Evolutionary conservation across 2,113 vertebrate species (phyloP).

Genomic region (Crotalus horridus): DNA sequence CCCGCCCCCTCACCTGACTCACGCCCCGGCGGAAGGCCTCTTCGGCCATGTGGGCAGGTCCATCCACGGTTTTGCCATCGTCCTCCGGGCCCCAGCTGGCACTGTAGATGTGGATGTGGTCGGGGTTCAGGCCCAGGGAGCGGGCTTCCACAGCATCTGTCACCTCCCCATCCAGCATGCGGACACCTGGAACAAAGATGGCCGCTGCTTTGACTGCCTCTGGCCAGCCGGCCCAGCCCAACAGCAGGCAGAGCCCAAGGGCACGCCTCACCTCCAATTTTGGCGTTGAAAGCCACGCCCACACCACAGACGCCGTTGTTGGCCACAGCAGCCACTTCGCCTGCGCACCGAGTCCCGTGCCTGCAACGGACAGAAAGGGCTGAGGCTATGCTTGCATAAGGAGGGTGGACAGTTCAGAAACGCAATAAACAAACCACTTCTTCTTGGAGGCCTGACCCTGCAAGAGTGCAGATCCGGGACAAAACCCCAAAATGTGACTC

Average conservation of each 20-base stretch:
- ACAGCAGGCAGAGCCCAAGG: rapidly evolving
- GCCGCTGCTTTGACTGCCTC: not conserved
- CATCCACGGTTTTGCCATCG: constrained; percentile 93
- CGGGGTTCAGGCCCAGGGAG: constrained; percentile 89
- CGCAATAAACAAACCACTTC: not conserved
- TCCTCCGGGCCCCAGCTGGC: constrained; percentile 97
- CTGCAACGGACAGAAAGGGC: constrained; percentile 57
- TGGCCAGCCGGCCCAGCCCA: not conserved
- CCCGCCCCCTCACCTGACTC: constrained; percentile 77
- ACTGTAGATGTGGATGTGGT: constrained; percentile 92
- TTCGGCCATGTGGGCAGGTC: constrained; percentile 90
- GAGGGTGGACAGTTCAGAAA: not conserved
- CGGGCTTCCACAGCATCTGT: constrained; percentile 95
- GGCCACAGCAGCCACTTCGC: constrained; percentile 89
- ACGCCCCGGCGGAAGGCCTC: constrained; percentile 92
- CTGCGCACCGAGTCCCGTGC: constrained; percentile 92
- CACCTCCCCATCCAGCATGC: constrained; percentile 98
- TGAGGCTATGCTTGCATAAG: not conserved
- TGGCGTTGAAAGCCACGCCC: constrained; percentile 90
- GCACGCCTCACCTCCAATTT: constrained; percentile 83
- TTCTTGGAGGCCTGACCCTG: not conserved
- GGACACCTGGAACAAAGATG: constrained; percentile 78
- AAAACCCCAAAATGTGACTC: not conserved
- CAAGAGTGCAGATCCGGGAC: not conserved
- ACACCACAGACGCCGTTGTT: constrained; percentile 93